phyloP scores from a whole-genome alignment of 1,140 invertebrate genomes.

The Globodera ellingtonae region DNA sequence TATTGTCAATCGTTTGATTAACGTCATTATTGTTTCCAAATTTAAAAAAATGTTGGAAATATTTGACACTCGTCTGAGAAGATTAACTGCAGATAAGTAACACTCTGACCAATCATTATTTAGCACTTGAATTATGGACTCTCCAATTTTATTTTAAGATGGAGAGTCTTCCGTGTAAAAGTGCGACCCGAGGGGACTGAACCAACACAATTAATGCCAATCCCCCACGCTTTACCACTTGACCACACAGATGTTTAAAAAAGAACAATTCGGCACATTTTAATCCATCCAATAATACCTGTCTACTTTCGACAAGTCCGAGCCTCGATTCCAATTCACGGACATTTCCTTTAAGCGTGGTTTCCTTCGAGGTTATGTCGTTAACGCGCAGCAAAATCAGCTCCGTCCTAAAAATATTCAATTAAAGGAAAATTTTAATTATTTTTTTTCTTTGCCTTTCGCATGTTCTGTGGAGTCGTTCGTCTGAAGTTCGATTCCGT shows the following conservation, averaged over 20 bases:
- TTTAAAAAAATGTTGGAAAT: conserved; percentile 15
- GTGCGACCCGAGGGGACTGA: neutral
- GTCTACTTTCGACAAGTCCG: conserved; percentile 22
- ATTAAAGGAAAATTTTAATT: neutral
- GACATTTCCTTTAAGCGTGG: conserved; percentile 27
- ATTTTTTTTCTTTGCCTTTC: conserved; percentile 14
- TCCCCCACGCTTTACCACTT: neutral
- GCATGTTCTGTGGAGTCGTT: conserved; percentile 32
- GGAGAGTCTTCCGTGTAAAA: conserved; percentile 15
- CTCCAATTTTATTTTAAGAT: neutral
- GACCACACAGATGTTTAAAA: conserved; percentile 1
- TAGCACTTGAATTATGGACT: conserved; percentile 23
- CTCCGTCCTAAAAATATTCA: conserved; percentile 17
- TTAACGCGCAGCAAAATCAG: conserved; percentile 34
- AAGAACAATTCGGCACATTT: neutral
- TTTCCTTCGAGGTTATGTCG: conserved; percentile 34
- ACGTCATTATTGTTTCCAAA: neutral
- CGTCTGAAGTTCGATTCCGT: conserved; percentile 35
- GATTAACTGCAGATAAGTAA: conserved; percentile 11
- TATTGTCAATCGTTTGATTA: neutral
- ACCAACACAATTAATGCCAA: neutral
- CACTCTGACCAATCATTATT: conserved; percentile 1
- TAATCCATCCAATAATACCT: conserved; percentile 11
- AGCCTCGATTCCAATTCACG: conserved; percentile 12
- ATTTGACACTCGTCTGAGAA: conserved; percentile 17